These are phyloP conservation scores for Apotomis turbidana DNA, from an alignment of 2,888 invertebrate species.

Conservation along the genomic window DNA sequence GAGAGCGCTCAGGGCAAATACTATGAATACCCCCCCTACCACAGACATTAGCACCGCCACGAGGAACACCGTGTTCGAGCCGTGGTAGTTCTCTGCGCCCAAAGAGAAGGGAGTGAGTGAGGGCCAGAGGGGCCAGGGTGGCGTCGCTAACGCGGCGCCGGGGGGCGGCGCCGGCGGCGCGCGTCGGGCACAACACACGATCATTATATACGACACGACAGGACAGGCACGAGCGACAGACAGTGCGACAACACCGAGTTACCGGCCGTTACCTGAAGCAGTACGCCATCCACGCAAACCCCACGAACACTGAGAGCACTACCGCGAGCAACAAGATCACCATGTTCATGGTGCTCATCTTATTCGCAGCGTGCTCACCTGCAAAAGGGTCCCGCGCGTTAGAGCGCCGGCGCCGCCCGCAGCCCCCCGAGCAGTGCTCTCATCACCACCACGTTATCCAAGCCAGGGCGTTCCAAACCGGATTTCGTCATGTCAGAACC, in stretches of 20 bases:
- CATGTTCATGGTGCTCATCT: conserved; percentile 95
- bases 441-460: conserved; percentile 15
- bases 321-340: conserved; percentile 96
- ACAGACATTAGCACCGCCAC: conserved; percentile 99
- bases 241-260: conserved; percentile 81
- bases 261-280: conserved; percentile 93
- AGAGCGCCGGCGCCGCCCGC: conserved; percentile 79
- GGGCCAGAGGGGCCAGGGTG: conserved; percentile 62
- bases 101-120: conserved; percentile 73
- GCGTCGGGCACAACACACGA: conserved; percentile 56
- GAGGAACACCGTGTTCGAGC: conserved; percentile 98
- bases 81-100: conserved; percentile 96
- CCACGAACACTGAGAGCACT: conserved; percentile 97
- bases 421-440: conserved; percentile 74
- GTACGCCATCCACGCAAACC: conserved; percentile 97
- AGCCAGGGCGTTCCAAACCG: not conserved
- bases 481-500: not conserved
- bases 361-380: conserved; percentile 90
- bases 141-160: conserved; percentile 66
- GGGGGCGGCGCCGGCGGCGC: conserved; percentile 56
- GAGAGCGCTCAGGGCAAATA: conserved; percentile 99
- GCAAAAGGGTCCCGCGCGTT: conserved; percentile 83
- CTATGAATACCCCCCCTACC: conserved; percentile 99
- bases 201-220: conserved; percentile 58
- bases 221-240: conserved; percentile 75